Percentiles rank a stretch among this genome's conserved stretches.
These are phyloP conservation scores for Axinella damicornis DNA, from an alignment of 37 sponge, comb jelly and placozoan genomes.

Conservation along the genomic window DNA sequence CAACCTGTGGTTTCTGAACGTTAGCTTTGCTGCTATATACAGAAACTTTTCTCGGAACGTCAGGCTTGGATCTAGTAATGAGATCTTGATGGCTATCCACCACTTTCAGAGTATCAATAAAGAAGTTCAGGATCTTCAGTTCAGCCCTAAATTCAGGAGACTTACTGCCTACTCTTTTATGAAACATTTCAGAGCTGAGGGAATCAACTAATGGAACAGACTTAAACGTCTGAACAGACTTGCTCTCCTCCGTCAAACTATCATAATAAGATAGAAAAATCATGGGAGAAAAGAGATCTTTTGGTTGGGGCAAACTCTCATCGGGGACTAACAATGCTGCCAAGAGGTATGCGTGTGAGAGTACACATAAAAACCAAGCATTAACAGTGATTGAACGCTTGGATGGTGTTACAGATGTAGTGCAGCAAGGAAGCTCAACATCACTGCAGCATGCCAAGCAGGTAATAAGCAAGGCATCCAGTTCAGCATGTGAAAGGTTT, in stretches of 20 bases:
- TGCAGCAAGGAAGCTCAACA: not conserved
- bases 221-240: not conserved
- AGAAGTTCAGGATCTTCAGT: too few species aligned
- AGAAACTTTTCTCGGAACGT: too few species aligned
- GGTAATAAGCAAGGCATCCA: constrained; percentile 5
- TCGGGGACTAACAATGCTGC: not conserved
- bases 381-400: constrained; percentile 3
- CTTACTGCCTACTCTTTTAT: too few species aligned
- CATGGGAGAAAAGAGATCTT: not conserved
- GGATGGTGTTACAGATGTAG: not conserved
- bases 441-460: not conserved
- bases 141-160: not conserved
- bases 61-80: too few species aligned
- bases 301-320: not conserved
- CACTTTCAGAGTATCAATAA: not conserved
- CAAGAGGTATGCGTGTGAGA: not conserved
- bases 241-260: not conserved
- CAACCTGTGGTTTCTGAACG: not conserved
- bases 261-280: not conserved
- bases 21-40: too few species aligned
- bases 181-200: not conserved
- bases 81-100: not conserved
- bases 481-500: not conserved
- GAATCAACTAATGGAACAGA: not conserved
- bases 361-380: not conserved